Evolutionary conservation across 2,888 invertebrate genomes (phyloP).

Genomic region (Capitulum mitella): DNA sequence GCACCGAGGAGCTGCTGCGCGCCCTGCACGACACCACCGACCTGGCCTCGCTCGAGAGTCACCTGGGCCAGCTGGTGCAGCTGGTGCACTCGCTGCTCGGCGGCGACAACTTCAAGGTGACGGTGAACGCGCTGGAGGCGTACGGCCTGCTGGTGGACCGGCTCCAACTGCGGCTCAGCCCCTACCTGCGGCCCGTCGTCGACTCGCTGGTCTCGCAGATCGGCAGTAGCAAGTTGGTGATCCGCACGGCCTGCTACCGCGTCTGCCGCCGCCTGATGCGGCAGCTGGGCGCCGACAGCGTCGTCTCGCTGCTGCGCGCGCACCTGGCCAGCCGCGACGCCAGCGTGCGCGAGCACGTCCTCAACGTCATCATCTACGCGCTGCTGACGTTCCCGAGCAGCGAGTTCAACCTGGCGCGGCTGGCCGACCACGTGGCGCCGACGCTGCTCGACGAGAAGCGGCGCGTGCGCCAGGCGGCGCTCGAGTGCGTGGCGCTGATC

Average conservation of each 20-base stretch:
- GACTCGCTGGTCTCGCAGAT: constrained; percentile 46
- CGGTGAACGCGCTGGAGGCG: constrained; percentile 47
- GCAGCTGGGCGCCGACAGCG: constrained; percentile 48
- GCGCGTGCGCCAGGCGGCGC: constrained; percentile 65
- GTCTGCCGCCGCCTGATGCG: constrained; percentile 50
- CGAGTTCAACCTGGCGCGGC: constrained; percentile 54
- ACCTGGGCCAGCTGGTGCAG: constrained; percentile 56
- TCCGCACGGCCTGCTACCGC: constrained; percentile 48
- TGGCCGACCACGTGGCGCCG: constrained; percentile 47
- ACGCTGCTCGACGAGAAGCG: constrained; percentile 56
- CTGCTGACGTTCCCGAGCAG: constrained; percentile 69
- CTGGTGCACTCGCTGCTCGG: constrained; percentile 53
- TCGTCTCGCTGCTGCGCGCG: constrained; percentile 50
- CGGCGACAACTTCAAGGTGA: constrained; percentile 54
- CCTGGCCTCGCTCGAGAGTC: constrained; percentile 52
- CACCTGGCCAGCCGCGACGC: constrained; percentile 47
- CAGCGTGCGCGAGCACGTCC: constrained; percentile 62
- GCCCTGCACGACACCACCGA: constrained; percentile 51
- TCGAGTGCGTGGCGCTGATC: constrained; percentile 69
- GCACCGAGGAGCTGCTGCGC: constrained; percentile 53
- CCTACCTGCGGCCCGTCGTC: constrained; percentile 47
- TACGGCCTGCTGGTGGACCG: constrained; percentile 46
- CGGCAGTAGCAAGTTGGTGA: constrained; percentile 49
- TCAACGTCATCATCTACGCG: constrained; percentile 68
- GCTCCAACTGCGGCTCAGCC: constrained; percentile 44